Percentiles rank a stretch among this genome's conserved stretches.
These are phyloP conservation scores for Cosmia pyralina DNA, from an alignment of 2,888 invertebrate genomes.

Conservation along the genomic window DNA sequence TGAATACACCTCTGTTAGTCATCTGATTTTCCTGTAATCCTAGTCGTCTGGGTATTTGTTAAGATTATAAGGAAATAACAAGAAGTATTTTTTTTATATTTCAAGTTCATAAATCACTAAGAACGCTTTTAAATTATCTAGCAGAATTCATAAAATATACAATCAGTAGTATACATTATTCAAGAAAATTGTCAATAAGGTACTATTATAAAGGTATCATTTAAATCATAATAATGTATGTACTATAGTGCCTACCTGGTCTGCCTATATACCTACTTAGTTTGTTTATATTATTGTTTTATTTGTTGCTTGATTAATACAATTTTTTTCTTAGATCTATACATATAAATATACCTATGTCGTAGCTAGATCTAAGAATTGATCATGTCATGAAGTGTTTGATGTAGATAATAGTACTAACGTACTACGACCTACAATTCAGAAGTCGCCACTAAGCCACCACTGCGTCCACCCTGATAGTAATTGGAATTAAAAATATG, in stretches of 20 bases:
- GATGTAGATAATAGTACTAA: too few species aligned
- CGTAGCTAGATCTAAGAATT: too few species aligned
- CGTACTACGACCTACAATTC: too few species aligned
- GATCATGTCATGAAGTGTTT: too few species aligned
- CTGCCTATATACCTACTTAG: too few species aligned
- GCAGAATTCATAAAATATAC: not conserved
- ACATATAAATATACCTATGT: too few species aligned
- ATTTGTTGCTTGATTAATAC: not conserved
- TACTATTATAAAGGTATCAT: too few species aligned
- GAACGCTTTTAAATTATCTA: not conserved
- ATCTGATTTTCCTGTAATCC: slow-evolving; percentile 45
- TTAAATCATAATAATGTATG: too few species aligned
- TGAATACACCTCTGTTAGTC: slow-evolving; percentile 33
- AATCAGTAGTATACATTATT: not conserved
- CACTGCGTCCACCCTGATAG: not conserved
- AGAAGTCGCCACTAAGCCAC: too few species aligned
- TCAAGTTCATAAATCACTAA: slow-evolving; percentile 7
- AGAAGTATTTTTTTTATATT: slow-evolving; percentile 13
- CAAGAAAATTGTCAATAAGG: too few species aligned
- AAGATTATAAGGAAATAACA: slow-evolving; percentile 40
- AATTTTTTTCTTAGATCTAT: not conserved
- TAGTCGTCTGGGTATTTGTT: slow-evolving; percentile 20
- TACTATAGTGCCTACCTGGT: too few species aligned
- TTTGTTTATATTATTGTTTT: not conserved
- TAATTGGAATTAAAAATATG: not conserved